A percentile compares a stretch with the other conserved stretches of the same genome.
These are phyloP conservation scores for Mesorhabditis belari DNA, from an alignment of 2,888 invertebrate species.

Conservation along the genomic window DNA sequence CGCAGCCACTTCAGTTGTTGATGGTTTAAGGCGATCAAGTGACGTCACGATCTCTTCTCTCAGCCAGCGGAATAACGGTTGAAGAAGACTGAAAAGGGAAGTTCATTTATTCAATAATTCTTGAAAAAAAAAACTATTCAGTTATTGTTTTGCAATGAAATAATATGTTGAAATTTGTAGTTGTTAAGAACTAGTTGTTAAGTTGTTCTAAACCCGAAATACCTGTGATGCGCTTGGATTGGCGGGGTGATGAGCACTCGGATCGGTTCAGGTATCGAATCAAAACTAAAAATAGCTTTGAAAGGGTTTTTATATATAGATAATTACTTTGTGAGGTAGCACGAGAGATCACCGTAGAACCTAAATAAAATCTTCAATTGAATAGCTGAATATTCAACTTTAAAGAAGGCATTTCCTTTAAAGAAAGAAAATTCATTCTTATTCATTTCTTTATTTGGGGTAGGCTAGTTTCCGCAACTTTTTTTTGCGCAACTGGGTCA, in stretches of 20 bases:
- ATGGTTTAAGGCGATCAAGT: slow-evolving; percentile 13
- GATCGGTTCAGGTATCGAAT: background rate
- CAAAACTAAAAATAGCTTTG: background rate
- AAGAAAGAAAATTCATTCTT: no score
- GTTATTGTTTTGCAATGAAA: no score
- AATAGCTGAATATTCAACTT: no score
- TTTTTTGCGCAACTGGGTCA: no score
- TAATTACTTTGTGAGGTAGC: background rate
- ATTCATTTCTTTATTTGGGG: no score
- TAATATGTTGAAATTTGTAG: no score
- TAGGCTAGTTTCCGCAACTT: no score
- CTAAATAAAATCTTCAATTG: no score
- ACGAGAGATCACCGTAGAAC: background rate
- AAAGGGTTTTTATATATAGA: background rate
- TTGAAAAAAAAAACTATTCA: no score
- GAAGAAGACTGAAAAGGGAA: slow-evolving; percentile 6
- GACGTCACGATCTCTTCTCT: slow-evolving; percentile 24
- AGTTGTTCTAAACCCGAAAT: no score
- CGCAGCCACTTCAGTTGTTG: slow-evolving; percentile 18
- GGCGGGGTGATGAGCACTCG: background rate
- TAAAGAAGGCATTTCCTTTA: no score
- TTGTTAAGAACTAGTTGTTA: no score
- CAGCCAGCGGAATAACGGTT: slow-evolving; percentile 15
- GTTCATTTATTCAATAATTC: background rate
- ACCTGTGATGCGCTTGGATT: background rate